Conservation (phyloP, 2,888 invertebrate species). For the Drosophila kanekoi region DNA sequence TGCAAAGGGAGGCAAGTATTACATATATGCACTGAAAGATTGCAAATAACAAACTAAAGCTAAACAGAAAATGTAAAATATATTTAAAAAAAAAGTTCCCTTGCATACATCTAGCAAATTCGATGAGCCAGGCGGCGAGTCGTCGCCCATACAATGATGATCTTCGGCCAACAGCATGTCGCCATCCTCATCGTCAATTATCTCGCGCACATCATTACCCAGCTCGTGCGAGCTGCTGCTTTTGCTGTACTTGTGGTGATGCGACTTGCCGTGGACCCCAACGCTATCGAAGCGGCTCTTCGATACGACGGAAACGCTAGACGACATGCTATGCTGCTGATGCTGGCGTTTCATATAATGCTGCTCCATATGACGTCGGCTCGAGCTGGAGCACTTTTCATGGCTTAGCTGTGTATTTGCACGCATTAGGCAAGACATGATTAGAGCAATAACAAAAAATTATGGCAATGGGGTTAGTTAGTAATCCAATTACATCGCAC, state of each 20-base stretch:
- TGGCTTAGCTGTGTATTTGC: slow-evolving; percentile 73
- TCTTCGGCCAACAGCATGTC: slow-evolving; percentile 65
- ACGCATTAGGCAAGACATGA: slow-evolving; percentile 45
- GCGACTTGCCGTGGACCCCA: slow-evolving; percentile 52
- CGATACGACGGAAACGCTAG: slow-evolving; percentile 30
- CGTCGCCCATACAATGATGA: slow-evolving; percentile 77
- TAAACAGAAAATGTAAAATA: slow-evolving; percentile 18
- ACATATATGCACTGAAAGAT: background rate
- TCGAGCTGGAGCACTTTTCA: slow-evolving; percentile 75
- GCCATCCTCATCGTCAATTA: slow-evolving; percentile 70
- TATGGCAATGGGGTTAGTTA: slow-evolving; percentile 17
- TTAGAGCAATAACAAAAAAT: slow-evolving; percentile 24
- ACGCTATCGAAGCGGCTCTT: slow-evolving; percentile 52
- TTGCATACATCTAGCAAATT: slow-evolving; percentile 80
- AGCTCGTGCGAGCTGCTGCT: slow-evolving; percentile 75
- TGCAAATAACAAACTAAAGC: slow-evolving; percentile 20
- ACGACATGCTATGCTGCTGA: slow-evolving; percentile 45
- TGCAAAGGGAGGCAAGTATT: slow-evolving; percentile 54
- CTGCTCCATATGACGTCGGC: slow-evolving; percentile 85
- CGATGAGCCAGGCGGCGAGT: slow-evolving; percentile 76
- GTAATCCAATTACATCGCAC: slow-evolving; percentile 1
- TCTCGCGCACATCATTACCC: slow-evolving; percentile 71
- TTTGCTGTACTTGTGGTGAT: slow-evolving; percentile 74
- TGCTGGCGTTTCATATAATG: slow-evolving; percentile 86
- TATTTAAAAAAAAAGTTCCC: slow-evolving; percentile 11